Percentiles rank a stretch among this genome's conserved stretches.
Evolutionary conservation across 2,113 vertebrate species (phyloP).

Genomic region (Hemiscyllium ocellatum): DNA sequence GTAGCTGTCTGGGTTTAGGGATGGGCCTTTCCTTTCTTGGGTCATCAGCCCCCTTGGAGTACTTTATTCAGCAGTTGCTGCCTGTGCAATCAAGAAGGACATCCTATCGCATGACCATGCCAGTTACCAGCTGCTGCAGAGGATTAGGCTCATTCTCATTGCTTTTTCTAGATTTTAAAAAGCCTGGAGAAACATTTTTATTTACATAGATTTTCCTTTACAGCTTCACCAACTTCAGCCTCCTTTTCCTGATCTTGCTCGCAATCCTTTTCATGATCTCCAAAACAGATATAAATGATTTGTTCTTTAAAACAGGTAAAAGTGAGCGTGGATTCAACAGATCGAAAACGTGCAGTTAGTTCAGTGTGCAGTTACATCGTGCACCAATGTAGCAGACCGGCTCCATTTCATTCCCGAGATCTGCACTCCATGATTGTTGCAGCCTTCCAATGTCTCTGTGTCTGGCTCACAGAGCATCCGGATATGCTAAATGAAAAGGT

Average conservation of each 20-base stretch:
- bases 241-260: neutral
- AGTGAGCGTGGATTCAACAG: slow-evolving; percentile 68
- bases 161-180: neutral
- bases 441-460: slow-evolving; percentile 91
- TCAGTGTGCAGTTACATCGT: slow-evolving; percentile 87
- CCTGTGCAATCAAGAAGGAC: neutral
- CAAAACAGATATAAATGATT: neutral
- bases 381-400: slow-evolving; percentile 87
- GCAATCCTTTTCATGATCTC: neutral
- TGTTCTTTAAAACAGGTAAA: slow-evolving; percentile 62
- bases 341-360: slow-evolving; percentile 75
- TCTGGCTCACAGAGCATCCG: slow-evolving; percentile 89
- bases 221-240: neutral
- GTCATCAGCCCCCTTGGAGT: too few relatives aligned
- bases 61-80: neutral
- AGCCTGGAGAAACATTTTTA: neutral
- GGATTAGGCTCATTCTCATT: neutral
- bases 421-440: slow-evolving; percentile 97
- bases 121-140: neutral
- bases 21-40: neutral
- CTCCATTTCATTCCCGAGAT: slow-evolving; percentile 84
- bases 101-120: neutral
- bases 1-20: too few relatives aligned
- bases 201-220: too few relatives aligned
- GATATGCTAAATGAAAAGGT: slow-evolving; percentile 93